Percentiles rank a stretch among this genome's conserved stretches.
Evolutionary conservation across 2,888 invertebrate genomes (phyloP).

Genomic region (Gerris lacustris): DNA sequence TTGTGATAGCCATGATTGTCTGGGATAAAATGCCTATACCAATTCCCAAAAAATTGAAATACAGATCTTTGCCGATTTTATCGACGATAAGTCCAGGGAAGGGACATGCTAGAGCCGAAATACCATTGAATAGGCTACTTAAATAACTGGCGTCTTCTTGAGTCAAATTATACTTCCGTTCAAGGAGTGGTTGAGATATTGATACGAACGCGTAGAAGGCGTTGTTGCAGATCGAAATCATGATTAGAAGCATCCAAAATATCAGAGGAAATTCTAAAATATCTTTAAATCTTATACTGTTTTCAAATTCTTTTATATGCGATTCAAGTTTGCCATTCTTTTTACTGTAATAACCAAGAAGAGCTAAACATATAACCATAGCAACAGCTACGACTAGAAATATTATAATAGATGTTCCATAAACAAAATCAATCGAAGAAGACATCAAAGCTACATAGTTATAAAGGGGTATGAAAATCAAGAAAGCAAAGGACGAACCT

Average conservation of each 20-base stretch:
- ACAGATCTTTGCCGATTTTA: not conserved
- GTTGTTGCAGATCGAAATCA: not conserved
- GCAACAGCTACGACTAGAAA: not conserved
- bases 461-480: not conserved
- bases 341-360: not conserved
- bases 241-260: not conserved
- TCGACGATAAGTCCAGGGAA: not conserved
- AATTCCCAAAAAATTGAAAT: not conserved
- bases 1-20: not conserved
- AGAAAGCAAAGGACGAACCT: not conserved
- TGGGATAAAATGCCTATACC: not conserved
- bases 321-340: not conserved
- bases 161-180: not conserved
- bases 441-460: not conserved
- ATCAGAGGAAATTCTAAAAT: not conserved
- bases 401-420: not conserved
- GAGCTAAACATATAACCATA: not conserved
- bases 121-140: not conserved
- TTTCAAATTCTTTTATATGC: not conserved
- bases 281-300: not conserved
- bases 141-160: not conserved
- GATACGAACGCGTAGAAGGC: not conserved
- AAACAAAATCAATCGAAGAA: not conserved
- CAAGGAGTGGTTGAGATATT: not conserved
- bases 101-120: not conserved